Percentiles rank a stretch among this genome's conserved stretches.
Conservation (phyloP, 2,797 vertebrate species). For the Oreortyx pictus region DNA sequence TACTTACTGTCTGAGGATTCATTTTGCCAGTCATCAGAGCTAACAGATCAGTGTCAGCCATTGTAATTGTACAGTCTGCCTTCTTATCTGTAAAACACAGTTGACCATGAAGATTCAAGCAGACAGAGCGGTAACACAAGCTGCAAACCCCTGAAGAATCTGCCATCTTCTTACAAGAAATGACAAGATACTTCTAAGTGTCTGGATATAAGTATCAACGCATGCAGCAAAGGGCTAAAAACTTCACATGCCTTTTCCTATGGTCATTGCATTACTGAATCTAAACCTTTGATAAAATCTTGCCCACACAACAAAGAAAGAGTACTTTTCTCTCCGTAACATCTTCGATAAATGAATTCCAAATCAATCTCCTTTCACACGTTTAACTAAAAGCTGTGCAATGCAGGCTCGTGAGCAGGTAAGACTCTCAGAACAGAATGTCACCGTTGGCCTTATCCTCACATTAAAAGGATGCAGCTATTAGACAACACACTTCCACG, state of each 20-base stretch:
- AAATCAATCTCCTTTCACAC: not conserved
- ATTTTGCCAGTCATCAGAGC: slow-evolving; percentile 93
- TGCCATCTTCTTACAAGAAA: not conserved
- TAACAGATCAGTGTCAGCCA: slow-evolving; percentile 88
- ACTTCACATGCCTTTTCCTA: not conserved
- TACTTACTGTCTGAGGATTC: slow-evolving; percentile 91
- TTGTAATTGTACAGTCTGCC: slow-evolving; percentile 89
- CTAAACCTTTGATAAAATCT: not conserved
- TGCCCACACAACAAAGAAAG: not conserved
- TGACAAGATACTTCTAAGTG: not conserved
- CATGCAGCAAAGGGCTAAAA: not conserved
- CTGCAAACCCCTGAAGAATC: not conserved
- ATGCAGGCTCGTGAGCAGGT: not conserved
- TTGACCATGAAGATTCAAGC: not conserved
- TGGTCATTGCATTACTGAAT: not conserved
- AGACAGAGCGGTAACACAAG: not conserved
- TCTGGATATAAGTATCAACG: not conserved
- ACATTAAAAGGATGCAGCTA: not conserved
- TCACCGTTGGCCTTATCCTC: not conserved
- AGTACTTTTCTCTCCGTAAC: not conserved
- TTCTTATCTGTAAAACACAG: slow-evolving; percentile 83
- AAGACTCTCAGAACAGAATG: not conserved
- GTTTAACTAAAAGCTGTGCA: not conserved
- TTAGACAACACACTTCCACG: not conserved
- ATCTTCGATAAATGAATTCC: not conserved